Evolutionary conservation across 2,888 invertebrate genomes (phyloP), one percentile per base, ranked within the genome.

Genomic region (Monochamus alternatus): DNA sequence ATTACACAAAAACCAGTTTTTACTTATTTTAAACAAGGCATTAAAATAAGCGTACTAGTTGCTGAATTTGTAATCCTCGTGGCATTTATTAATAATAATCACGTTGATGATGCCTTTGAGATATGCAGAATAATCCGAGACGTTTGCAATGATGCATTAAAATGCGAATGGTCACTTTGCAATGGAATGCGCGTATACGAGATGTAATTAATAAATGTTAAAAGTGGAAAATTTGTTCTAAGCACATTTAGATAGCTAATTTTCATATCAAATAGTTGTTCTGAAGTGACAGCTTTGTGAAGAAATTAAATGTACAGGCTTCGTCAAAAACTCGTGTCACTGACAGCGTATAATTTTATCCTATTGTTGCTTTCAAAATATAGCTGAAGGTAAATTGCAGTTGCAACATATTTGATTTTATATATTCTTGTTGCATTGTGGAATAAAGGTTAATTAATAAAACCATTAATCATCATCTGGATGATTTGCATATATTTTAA

Each of bases 111-210:
- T 64, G 64, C 64, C 44, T 64, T 38, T 22, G n/a, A 44, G n/a
- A 64, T 64, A 64, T 64, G 44, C 47, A 64, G 5, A 64, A 64
- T 64, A 64, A 44, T 12, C 44, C 22, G 22, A 64, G 22, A 47
- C 64, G 44, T 64, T 30, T 30, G 47, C 31, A 64, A 12, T 30
- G 64, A 64, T 47, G 64, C 64, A 31, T 47, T 64, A 30, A 64
- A 64, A 64, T 64, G 64, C 9, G 64, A 64, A 47, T 64, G 47
- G 64, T 32, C 62, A 47, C 44, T 64, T 14, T 30, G 22, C 47
- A 47, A 64, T 64, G 30, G 47, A 22, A 64, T 47, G 64, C n/a
- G 32, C 30, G 47, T 22, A 64, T 30, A 12, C 47, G 10, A 44
- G 31, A 64, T 47, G 9, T 30, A 51, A 64, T 64, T 47, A 64